Evolutionary conservation across 2,797 vertebrate genomes (phyloP).

Genomic region (Acrossocheilus wenchowensis): DNA sequence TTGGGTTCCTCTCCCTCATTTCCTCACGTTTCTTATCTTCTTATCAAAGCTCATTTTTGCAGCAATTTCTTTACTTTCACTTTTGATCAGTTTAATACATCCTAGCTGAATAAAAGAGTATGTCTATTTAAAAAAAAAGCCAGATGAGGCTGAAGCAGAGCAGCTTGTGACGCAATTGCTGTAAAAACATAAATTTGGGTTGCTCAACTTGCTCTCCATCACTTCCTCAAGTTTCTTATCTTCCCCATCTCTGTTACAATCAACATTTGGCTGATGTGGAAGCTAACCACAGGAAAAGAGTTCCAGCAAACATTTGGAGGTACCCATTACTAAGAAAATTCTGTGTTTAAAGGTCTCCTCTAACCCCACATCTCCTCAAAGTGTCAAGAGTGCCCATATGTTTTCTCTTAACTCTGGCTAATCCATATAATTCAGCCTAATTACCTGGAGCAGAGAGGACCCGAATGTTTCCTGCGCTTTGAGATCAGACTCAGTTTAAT

Average conservation of each 20-base stretch:
- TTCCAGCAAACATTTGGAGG: constrained; percentile 48
- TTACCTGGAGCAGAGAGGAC: constrained; percentile 43
- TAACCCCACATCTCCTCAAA: constrained; percentile 18
- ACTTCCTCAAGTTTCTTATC: constrained; percentile 38
- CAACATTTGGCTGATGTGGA: constrained; percentile 25
- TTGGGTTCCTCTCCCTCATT: constrained; percentile 21
- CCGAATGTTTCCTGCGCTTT: constrained; percentile 48
- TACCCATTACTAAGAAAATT: constrained; percentile 20
- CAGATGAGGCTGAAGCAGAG: constrained; percentile 10
- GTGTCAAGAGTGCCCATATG: constrained; percentile 54
- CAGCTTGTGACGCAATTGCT: constrained; percentile 23
- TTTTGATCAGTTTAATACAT: background rate
- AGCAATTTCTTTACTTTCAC: background rate
- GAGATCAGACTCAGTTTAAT: constrained; percentile 20
- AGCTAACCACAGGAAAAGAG: constrained; percentile 53
- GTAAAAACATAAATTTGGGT: constrained; percentile 41
- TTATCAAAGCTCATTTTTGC: background rate
- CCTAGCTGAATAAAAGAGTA: background rate
- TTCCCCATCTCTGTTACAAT: constrained; percentile 40
- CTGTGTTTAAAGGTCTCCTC: constrained; percentile 18
- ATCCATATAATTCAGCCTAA: constrained; percentile 60
- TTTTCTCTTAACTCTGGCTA: constrained; percentile 56
- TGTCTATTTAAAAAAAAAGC: background rate
- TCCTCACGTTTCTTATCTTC: background rate
- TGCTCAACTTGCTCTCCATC: constrained; percentile 14